phyloP scores from a whole-genome alignment of 2,797 vertebrate species.

The Australoheros facetus region DNA sequence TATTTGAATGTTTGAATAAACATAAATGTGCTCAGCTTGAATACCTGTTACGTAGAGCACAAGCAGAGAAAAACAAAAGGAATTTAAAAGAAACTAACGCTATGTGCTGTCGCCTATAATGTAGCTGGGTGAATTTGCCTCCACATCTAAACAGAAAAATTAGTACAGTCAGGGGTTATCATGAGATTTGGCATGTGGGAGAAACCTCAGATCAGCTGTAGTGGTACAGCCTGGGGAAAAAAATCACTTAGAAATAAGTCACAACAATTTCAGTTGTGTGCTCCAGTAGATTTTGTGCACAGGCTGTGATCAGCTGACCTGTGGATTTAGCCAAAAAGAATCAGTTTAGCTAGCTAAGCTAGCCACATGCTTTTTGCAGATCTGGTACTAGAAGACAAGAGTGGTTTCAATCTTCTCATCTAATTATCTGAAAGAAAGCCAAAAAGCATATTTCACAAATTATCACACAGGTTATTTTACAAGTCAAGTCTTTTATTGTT shows the following conservation, averaged over 20 bases:
- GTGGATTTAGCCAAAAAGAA: not conserved
- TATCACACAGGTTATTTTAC: not conserved
- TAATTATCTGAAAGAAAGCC: not conserved
- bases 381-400: not conserved
- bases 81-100: no score
- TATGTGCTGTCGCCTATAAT: no score
- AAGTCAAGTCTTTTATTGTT: not conserved
- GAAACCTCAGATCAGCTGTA: no score
- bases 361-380: not conserved
- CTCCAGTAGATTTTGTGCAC: not conserved
- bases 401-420: not conserved
- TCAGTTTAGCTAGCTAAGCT: not conserved
- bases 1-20: no score
- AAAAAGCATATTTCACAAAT: not conserved
- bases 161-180: no score
- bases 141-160: no score
- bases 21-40: no score
- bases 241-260: no score
- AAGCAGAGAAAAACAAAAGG: not conserved
- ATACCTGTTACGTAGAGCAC: no score
- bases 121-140: no score
- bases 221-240: no score
- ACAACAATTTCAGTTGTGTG: not conserved
- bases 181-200: no score
- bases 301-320: not conserved